A percentile compares a stretch with the other conserved stretches of the same genome.
Conservation (phyloP, 2,888 invertebrate species). For the Drosophila parthenogenetica region DNA sequence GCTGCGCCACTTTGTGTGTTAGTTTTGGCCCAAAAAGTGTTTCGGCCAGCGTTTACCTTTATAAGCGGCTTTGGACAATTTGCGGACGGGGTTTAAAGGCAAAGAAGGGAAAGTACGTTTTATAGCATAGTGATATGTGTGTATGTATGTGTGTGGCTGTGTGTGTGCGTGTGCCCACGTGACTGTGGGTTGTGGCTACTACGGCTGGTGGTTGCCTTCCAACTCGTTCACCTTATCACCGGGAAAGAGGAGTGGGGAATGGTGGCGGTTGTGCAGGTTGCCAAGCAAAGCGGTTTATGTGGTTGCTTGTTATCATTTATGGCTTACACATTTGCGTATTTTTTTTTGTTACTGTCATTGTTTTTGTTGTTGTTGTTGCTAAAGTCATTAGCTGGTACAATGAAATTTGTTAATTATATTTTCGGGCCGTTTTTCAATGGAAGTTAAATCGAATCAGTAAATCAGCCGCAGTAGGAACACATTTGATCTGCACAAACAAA, state of each 20-base stretch:
- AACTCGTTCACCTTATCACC: constrained; percentile 38
- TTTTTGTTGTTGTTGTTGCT: constrained; percentile 22
- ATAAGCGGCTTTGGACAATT: constrained; percentile 79
- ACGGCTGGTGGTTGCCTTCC: constrained; percentile 14
- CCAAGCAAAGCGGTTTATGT: constrained; percentile 62
- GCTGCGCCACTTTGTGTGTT: constrained; percentile 67
- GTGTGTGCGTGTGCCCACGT: constrained; percentile 48
- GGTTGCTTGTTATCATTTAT: constrained; percentile 77
- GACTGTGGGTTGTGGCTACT: constrained; percentile 52
- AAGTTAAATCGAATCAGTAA: constrained; percentile 15
- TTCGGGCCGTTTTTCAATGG: not conserved
- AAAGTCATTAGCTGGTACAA: constrained; percentile 54
- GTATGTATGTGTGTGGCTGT: constrained; percentile 12
- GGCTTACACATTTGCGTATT: constrained; percentile 74
- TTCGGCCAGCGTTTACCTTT: constrained; percentile 75
- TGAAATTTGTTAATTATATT: constrained; percentile 67
- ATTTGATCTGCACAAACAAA: constrained; percentile 19
- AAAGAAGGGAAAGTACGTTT: not conserved
- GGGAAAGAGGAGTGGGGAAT: constrained; percentile 43
- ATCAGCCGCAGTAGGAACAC: constrained; percentile 6
- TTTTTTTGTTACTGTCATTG: constrained; percentile 15
- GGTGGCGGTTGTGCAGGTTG: constrained; percentile 29
- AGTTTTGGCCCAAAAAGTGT: constrained; percentile 73
- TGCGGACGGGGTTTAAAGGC: constrained; percentile 45
- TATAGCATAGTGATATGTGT: constrained; percentile 6